These are phyloP conservation scores for Brachycybe producta DNA, from an alignment of 2,888 invertebrate species.

Conservation along the genomic window DNA sequence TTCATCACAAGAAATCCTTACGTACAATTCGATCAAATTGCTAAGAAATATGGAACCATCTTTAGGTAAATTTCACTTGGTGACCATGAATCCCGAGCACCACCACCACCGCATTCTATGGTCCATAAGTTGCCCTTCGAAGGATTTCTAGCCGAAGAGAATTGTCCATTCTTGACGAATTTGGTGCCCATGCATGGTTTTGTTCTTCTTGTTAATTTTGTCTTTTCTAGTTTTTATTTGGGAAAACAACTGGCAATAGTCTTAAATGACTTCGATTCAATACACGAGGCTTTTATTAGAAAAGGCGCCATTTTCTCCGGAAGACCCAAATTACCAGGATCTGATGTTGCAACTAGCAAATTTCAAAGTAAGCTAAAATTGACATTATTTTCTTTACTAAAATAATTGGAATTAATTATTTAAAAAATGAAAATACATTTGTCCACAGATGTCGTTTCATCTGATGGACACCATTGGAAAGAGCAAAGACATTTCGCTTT, in stretches of 20 bases:
- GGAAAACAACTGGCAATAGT: constrained; percentile 1
- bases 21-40: not conserved
- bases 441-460: not conserved
- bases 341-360: not conserved
- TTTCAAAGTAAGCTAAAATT: not conserved
- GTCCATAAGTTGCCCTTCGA: too few species aligned
- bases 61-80: constrained; percentile 8
- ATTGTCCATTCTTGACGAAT: too few species aligned
- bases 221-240: constrained; percentile 2
- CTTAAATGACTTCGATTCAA: not conserved
- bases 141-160: too few species aligned
- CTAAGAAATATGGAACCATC: constrained; percentile 8
- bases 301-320: constrained; percentile 1
- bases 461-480: constrained; percentile 1
- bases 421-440: not conserved
- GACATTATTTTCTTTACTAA: not conserved
- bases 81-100: too few species aligned
- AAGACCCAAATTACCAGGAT: not conserved
- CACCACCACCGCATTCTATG: too few species aligned
- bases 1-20: not conserved
- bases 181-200: too few species aligned
- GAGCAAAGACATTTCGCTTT: constrained; percentile 1
- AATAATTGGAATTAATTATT: not conserved
- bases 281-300: not conserved
- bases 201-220: not conserved